Evolutionary conservation across 2,113 vertebrate species (phyloP), one percentile per base, ranked within the genome.

Genomic region (Plectropomus leopardus): DNA sequence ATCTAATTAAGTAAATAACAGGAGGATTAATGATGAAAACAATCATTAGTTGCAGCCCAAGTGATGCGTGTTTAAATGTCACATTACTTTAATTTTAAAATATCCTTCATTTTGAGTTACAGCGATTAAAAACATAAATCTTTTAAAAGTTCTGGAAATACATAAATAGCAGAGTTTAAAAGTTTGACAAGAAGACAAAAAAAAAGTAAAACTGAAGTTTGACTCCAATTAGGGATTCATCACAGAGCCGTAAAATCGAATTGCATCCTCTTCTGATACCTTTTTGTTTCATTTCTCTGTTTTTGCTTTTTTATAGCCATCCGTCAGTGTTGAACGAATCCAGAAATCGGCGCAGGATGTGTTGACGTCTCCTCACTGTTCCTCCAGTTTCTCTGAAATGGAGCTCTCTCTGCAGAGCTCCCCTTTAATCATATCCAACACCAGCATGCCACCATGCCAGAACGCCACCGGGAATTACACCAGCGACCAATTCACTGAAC

Each of bases 381-480:
- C 34, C 53, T 54, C 28, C 42, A 10, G 48, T 47, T 28, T 72
- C 24, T 60, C 50, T 34, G 83, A 72, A 50, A 95, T 96, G 94
- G 93, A 93, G 26, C 58, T 48, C 23, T 80, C 64, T 67, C 28
- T 87, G 45, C 87, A 85, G 32, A 74, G 61, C 47, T 83, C 75
- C 42, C 42, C 85, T 54, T 75, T 72, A 26, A 95, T 94, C 53
- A 24, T 51, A 23, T 93, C 93, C 24, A 93, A 94, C 42, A 28
- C 61, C 67, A 90, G 87, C 51, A 1, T 85, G 26, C 23, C n/a
- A 0, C 42, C 64, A n/a, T n/a, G n/a, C n/a, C n/a, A n/a, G 1
- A 93, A 95, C 8, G 45, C 55, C 58, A 93, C 91, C 0, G 85
- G 26, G 26, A 93, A 92, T 44, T 59, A 82, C 60, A 92, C 85